A percentile compares a stretch with the other conserved stretches of the same genome.
phyloP scores from a whole-genome alignment of 2,797 vertebrate species.

The Heliangelus exortis region DNA sequence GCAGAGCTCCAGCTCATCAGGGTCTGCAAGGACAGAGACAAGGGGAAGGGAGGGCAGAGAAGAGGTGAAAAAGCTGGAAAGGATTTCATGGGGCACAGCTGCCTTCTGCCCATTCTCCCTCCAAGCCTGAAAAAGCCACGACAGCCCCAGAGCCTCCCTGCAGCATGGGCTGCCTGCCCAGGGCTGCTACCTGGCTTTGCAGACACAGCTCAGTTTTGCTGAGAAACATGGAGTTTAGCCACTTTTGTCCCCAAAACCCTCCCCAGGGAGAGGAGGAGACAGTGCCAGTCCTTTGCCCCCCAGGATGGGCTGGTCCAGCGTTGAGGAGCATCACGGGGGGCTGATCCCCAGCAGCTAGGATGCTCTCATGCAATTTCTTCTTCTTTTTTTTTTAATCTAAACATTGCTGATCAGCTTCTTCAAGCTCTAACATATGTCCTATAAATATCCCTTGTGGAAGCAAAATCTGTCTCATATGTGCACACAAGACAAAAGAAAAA shows the following conservation, averaged over 20 bases:
- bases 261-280: background rate
- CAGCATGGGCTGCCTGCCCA: background rate
- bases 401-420: constrained; percentile 33
- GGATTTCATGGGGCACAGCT: background rate
- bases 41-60: background rate
- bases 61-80: background rate
- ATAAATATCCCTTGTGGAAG: constrained; percentile 56
- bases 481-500: constrained; percentile 56
- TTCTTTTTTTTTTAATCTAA: background rate
- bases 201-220: background rate
- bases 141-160: background rate
- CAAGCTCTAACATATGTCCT: constrained; percentile 59
- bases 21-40: background rate
- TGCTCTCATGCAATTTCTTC: constrained; percentile 18
- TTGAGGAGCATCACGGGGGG: too few relatives aligned
- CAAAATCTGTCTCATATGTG: constrained; percentile 40
- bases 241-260: background rate
- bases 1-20: background rate
- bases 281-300: background rate
- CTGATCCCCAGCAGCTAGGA: background rate
- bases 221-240: too few relatives aligned
- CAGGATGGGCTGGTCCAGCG: background rate
- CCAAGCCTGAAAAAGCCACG: background rate
- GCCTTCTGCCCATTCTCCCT: background rate
- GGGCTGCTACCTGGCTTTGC: background rate